These are phyloP conservation scores for Cottus gobio DNA, from an alignment of 2,113 vertebrate genomes.

Conservation along the genomic window DNA sequence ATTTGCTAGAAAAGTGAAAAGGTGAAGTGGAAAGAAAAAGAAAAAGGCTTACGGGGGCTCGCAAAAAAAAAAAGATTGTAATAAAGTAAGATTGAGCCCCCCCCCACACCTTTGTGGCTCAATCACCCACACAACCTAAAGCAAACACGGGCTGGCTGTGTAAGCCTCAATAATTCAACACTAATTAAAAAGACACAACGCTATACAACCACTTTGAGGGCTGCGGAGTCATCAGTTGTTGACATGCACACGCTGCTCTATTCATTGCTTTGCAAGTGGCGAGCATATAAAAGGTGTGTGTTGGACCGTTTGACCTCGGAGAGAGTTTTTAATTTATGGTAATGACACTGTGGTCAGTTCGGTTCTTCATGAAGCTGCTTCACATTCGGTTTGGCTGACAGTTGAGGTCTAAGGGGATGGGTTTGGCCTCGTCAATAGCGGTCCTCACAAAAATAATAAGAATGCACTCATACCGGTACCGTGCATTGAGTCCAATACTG, in stretches of 20 bases:
- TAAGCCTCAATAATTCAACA: slow-evolving; percentile 78
- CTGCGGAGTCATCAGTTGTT: slow-evolving; percentile 63
- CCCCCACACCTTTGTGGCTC: slow-evolving; percentile 45
- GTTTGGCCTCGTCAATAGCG: background rate
- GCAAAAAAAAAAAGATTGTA: background rate
- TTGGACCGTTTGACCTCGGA: background rate
- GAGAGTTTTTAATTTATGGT: background rate
- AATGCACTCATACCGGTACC: background rate
- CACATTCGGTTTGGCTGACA: background rate
- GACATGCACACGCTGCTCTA: slow-evolving; percentile 17
- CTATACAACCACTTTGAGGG: slow-evolving; percentile 60
- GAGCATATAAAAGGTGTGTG: background rate
- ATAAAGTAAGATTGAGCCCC: background rate
- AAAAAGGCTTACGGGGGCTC: background rate
- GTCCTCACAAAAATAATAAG: background rate
- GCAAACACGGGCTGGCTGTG: slow-evolving; percentile 55
- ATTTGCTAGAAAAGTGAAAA: background rate
- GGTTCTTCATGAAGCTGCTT: background rate
- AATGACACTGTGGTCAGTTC: background rate
- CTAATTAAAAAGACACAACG: slow-evolving; percentile 75
- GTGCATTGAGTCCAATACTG: background rate
- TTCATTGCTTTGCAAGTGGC: slow-evolving; percentile 13
- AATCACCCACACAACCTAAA: slow-evolving; percentile 59
- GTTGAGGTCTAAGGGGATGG: background rate
- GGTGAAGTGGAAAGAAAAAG: too few species aligned